phyloP scores from a whole-genome alignment of 2,113 vertebrate species.

The Gavia stellata region DNA sequence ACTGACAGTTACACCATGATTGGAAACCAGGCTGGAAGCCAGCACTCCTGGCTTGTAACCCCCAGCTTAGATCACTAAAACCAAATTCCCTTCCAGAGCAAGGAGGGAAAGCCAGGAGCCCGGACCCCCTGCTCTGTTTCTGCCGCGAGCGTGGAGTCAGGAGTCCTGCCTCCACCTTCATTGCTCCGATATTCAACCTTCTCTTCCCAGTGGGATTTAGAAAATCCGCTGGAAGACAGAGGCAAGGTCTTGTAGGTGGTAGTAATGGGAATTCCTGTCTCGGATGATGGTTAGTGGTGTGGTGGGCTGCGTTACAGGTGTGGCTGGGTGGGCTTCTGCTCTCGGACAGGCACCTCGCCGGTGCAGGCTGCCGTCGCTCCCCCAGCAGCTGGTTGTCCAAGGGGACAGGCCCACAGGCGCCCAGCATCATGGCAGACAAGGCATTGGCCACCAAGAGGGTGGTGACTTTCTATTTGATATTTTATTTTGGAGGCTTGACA shows the following conservation, averaged over 20 bases:
- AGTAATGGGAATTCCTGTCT: background rate
- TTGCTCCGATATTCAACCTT: background rate
- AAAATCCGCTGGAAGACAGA: background rate
- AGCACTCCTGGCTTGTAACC: background rate
- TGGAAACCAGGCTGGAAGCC: background rate
- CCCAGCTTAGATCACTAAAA: background rate
- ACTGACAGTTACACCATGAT: background rate
- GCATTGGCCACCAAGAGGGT: background rate
- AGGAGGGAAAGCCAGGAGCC: background rate
- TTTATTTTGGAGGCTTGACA: conserved; percentile 58
- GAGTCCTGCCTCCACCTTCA: background rate
- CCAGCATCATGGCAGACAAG: background rate
- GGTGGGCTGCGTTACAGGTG: background rate
- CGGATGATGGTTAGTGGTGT: background rate
- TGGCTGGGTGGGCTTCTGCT: background rate
- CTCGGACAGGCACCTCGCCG: fast-evolving
- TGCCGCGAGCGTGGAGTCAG: fast-evolving
- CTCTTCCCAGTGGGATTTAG: background rate
- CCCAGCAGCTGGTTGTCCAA: background rate
- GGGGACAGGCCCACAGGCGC: background rate
- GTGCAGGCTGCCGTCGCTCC: background rate
- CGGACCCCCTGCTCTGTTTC: background rate
- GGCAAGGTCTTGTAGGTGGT: background rate
- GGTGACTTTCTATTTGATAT: conserved; percentile 6
- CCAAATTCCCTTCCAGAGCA: background rate